Base-by-base conservation (phyloP, 2,113 vertebrate genomes). In the Ailuropoda melanoleuca region DNA sequence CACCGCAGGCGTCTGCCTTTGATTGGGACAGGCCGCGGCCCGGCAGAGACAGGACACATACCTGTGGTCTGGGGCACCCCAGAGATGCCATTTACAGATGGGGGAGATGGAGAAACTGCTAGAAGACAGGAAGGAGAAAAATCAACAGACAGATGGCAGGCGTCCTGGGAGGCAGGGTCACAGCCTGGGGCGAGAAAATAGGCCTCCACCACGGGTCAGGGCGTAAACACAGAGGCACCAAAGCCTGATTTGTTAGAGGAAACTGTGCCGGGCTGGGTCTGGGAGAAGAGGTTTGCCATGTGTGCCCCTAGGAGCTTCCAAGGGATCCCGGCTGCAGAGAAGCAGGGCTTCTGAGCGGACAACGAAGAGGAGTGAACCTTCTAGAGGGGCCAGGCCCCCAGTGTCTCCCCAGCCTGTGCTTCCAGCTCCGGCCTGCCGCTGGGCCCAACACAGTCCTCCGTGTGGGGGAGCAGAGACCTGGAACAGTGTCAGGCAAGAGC, bases 111-210 rank as follows among this genome's bases (percentile, higher is more conserved):
- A 96, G 98, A 97, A 97, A 98, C 96, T 98, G 97, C 87, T 92
- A 96, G 94, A 75, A 12, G 86, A 89, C 93, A 97, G 97, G 95
- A 90, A 90, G 98, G 77, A 95, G 96, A 78, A 97, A 95, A 94
- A 75, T 81, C 89, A 97, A 97, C 92, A 97, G 98, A 97, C 96
- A 97, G 95, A 94, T 53, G 95, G 98, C 90, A 94, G 97, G 97
- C 96, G 48, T 98, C 83, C 92, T 98, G 98, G 98, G 97, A 98
- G 98, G 97, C 95, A 96, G 96, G 95, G 97, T 97, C 97, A 96
- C 96, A 96, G 86, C 91, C 50, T 0, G 31, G 93, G 95, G 98
- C 98, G 97, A 95, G 96, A 98, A 98, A 98, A 98, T 88, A 97
- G 92, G 93, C 93, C 94, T 80, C n/a, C 1, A 97, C 88, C 95